A percentile compares a stretch with the other conserved stretches of the same genome.
These are phyloP conservation scores for Enhydra lutris DNA, from an alignment of 2,113 vertebrate genomes.

Conservation along the genomic window DNA sequence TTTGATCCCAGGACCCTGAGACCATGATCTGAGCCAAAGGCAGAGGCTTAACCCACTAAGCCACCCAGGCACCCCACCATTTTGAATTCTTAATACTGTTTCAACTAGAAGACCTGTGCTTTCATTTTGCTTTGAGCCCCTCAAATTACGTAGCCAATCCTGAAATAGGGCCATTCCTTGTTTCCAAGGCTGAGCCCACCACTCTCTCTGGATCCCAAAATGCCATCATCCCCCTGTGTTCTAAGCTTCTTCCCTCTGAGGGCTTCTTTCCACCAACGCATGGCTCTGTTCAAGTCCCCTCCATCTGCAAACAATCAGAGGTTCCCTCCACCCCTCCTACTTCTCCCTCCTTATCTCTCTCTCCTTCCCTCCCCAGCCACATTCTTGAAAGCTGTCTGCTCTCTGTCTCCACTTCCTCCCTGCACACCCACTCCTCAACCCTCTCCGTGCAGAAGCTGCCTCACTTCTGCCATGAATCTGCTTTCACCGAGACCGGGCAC, in stretches of 20 bases:
- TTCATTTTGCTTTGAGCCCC: background rate
- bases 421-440: background rate
- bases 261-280: fast-evolving
- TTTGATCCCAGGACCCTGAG: too few species aligned
- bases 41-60: too few species aligned
- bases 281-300: background rate
- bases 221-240: fast-evolving
- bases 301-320: background rate
- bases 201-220: background rate
- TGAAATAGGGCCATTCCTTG: background rate
- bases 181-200: background rate
- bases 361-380: background rate
- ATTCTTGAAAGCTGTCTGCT: background rate
- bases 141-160: background rate
- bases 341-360: background rate
- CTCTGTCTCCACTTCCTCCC: background rate
- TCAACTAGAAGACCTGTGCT: background rate
- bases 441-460: background rate
- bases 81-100: background rate
- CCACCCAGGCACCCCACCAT: too few species aligned
- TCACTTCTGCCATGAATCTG: background rate
- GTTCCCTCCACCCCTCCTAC: background rate
- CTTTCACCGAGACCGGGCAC: background rate
- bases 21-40: too few species aligned
- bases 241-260: background rate